Evolutionary conservation across 2,888 invertebrate species (phyloP), one percentile per base, ranked within the genome.

Genomic region (Thyatira batis): DNA sequence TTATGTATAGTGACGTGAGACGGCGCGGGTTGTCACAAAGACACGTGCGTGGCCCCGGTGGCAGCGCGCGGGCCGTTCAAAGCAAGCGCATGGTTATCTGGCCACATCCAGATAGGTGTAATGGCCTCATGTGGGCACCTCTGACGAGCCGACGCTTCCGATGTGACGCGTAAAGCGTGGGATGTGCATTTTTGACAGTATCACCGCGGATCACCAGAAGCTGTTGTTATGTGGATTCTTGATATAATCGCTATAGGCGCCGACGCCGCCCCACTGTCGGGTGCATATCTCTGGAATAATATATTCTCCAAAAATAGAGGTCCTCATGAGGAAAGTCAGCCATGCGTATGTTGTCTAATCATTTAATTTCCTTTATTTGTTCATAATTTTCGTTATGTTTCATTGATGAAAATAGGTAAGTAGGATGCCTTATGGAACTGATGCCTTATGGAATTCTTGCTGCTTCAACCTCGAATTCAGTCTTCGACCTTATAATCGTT

Each of bases 61-160:
- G 78, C 82, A 77, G 71, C 74, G 74, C 71, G 80, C 82, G 82
- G 80, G 73, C 73, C 53, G 71, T 61, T 83, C 87, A 89, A 88
- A 89, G 88, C 67, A 61, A 69, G 63, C 69, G 65, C 63, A 68
- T 62, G 74, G 74, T 73, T 84, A 85, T 85, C 84, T 81, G 74
- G 74, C 70, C 82, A 79, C 81, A 73, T 79, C 82, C 81, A 76
- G 72, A 79, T 79, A 85, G 85, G 88, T 87, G 89, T 89, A 89
- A 90, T 87, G 83, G 85, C 82, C 76, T 76, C 71, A 78, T 82
- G 87, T 88, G 86, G 86, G 89, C 87, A 85, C 86, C 87, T 85
- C 86, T 82, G 81, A 85, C 71, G 77, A 79, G 79, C 89, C 89
- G 89, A 73, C 85, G 72, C 69, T 76, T 73, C 76, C 71, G 73